Conservation (phyloP, 2,888 invertebrate species). For the Eupithecia pulchellata region DNA sequence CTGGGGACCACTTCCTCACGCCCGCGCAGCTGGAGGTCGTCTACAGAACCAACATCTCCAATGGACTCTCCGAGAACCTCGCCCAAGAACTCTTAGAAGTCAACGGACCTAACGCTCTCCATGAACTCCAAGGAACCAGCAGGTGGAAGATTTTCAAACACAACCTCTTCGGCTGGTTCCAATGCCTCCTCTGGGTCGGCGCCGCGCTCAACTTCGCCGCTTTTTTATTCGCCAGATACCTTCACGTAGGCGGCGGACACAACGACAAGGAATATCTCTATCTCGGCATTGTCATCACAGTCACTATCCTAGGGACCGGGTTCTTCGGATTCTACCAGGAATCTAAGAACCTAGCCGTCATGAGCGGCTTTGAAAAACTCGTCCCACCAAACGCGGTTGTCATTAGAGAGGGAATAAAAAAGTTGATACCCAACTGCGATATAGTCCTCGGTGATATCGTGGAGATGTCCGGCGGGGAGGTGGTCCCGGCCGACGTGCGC, state of each 20-base stretch:
- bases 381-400: conserved; percentile 90
- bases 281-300: conserved; percentile 69
- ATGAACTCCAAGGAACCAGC: conserved; percentile 85
- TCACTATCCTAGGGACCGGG: conserved; percentile 79
- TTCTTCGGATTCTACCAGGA: conserved; percentile 86
- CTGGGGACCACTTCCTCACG: conserved; percentile 77
- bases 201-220: conserved; percentile 87
- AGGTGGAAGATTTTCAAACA: conserved; percentile 87
- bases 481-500: conserved; percentile 94
- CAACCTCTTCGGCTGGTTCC: conserved; percentile 90
- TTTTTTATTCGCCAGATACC: conserved; percentile 60
- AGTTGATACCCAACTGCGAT: conserved; percentile 86
- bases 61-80: conserved; percentile 82
- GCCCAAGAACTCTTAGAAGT: conserved; percentile 82
- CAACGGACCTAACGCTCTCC: conserved; percentile 87
- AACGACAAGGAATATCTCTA: conserved; percentile 72
- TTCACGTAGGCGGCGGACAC: conserved; percentile 53
- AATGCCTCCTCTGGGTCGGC: conserved; percentile 89
- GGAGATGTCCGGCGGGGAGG: conserved; percentile 91
- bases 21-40: conserved; percentile 72
- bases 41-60: conserved; percentile 73
- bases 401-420: conserved; percentile 87
- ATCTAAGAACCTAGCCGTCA: conserved; percentile 89
- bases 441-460: conserved; percentile 93
- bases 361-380: conserved; percentile 94